phyloP scores from a whole-genome alignment of 2,113 vertebrate genomes.

The Miniopterus natalensis region DNA sequence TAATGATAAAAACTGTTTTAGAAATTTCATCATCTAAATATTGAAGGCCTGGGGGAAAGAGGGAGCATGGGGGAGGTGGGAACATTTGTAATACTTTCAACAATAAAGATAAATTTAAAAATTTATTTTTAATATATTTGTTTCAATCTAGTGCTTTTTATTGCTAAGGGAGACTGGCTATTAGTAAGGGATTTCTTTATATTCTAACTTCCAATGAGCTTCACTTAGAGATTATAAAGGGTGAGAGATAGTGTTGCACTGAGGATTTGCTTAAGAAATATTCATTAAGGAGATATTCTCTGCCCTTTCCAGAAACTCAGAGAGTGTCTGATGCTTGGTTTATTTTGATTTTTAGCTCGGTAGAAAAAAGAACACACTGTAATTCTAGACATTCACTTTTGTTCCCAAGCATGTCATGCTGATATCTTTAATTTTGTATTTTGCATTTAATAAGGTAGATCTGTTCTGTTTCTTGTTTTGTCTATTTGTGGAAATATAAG shows the following conservation, averaged over 20 bases:
- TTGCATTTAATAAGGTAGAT: neutral
- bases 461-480: neutral
- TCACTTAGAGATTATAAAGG: neutral
- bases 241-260: neutral
- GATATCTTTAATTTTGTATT: neutral
- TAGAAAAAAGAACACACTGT: neutral
- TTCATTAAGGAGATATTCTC: neutral
- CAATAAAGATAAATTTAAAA: too few species aligned
- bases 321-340: neutral
- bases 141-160: neutral
- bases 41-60: too few species aligned
- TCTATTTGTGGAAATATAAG: neutral
- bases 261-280: neutral
- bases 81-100: too few species aligned
- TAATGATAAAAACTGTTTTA: neutral
- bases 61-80: too few species aligned
- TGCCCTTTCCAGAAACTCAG: neutral
- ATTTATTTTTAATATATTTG: neutral
- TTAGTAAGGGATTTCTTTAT: neutral
- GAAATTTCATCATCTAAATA: neutral
- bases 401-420: neutral
- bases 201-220: neutral
- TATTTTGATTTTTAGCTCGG: neutral
- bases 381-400: neutral
- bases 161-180: neutral